Evolutionary conservation across 1,140 invertebrate species (phyloP).

Genomic region (Pseudachorutes palmiensis): DNA sequence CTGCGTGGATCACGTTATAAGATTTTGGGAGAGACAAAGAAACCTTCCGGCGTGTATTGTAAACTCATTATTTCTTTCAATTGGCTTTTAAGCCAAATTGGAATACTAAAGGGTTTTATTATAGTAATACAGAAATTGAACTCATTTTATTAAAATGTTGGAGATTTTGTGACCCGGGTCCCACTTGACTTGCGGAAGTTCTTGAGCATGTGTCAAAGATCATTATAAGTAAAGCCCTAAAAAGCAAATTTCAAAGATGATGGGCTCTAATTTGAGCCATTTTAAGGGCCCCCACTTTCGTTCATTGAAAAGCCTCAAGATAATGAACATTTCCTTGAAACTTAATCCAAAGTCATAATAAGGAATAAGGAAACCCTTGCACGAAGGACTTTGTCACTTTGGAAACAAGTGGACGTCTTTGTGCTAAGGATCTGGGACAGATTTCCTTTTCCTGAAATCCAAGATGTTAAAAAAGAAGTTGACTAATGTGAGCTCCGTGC

Average conservation of each 20-base stretch:
- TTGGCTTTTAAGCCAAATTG: no score
- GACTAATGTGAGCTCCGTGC: neutral
- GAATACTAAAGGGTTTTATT: no score
- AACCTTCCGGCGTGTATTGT: no score
- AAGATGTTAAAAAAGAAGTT: conserved; percentile 3
- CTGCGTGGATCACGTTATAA: no score
- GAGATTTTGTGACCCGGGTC: neutral
- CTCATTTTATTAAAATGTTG: neutral
- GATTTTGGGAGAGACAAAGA: no score
- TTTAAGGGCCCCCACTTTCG: neutral
- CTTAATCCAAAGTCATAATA: neutral
- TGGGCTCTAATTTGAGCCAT: neutral
- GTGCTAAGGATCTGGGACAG: neutral
- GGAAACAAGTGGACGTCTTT: neutral
- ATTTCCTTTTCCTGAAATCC: neutral
- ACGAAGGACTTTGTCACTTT: neutral
- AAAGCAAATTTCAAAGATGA: neutral
- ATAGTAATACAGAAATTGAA: no score
- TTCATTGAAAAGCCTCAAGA: neutral
- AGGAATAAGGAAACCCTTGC: neutral
- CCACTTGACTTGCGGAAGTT: neutral
- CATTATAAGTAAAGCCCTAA: neutral
- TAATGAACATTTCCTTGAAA: neutral
- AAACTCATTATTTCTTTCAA: no score
- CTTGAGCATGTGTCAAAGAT: neutral